These are phyloP conservation scores for Drosophila anceps DNA, from an alignment of 2,888 invertebrate genomes.

Conservation along the genomic window DNA sequence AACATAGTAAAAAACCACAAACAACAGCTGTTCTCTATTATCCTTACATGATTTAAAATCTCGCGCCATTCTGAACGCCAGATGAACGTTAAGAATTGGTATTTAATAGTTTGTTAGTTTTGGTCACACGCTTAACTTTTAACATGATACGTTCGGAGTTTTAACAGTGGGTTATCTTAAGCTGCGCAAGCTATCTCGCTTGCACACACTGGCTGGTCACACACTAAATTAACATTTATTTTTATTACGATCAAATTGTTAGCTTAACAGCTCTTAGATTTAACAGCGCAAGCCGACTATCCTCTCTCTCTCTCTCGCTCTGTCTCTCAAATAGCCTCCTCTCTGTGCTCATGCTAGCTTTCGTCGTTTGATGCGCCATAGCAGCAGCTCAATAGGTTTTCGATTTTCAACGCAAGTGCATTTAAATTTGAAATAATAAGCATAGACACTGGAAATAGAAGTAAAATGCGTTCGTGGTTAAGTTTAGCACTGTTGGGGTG, in stretches of 20 bases:
- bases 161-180: slow-evolving; percentile 15
- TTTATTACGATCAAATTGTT: slow-evolving; percentile 41
- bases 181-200: slow-evolving; percentile 15
- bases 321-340: neutral
- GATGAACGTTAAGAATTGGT: neutral
- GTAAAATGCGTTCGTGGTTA: slow-evolving; percentile 56
- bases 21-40: slow-evolving; percentile 15
- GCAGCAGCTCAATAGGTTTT: slow-evolving; percentile 28
- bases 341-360: slow-evolving; percentile 38
- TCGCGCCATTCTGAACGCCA: neutral
- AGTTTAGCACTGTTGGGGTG: slow-evolving; percentile 50
- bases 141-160: slow-evolving; percentile 33
- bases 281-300: slow-evolving; percentile 18
- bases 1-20: slow-evolving; percentile 16
- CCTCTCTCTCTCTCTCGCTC: slow-evolving; percentile 24
- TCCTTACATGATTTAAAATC: slow-evolving; percentile 2
- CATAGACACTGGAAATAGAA: neutral
- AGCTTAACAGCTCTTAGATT: slow-evolving; percentile 23
- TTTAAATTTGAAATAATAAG: slow-evolving; percentile 2
- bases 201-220: slow-evolving; percentile 37
- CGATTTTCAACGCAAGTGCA: slow-evolving; percentile 16
- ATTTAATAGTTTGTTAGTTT: neutral
- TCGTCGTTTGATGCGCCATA: slow-evolving; percentile 35
- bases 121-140: slow-evolving; percentile 48
- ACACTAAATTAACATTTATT: slow-evolving; percentile 25